Evolutionary conservation across 2,797 vertebrate species (phyloP), one percentile per base, ranked within the genome.

Genomic region (Semotilus atromaculatus): DNA sequence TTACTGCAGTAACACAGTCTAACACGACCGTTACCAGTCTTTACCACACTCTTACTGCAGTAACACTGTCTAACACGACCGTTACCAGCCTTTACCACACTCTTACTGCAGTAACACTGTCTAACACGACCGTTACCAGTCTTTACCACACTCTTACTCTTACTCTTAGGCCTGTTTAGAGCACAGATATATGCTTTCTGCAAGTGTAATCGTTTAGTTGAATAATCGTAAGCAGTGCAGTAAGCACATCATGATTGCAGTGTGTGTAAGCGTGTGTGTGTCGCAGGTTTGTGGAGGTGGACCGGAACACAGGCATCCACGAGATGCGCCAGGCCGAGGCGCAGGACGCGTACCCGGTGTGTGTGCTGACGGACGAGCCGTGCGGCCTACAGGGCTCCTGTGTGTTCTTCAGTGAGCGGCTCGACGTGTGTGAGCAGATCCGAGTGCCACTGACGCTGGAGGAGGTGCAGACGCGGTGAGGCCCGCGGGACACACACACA

Each of bases 311-410:
- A 0, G 95, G 95, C 21, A 95, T 96, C 72, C 87, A 97, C 86
- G 92, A 93, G 87, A 90, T 89, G 0, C 90, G 92, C 48, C 89
- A 76, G 58, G 90, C 89, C 0, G 62, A 90, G 11, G 7, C 89
- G 34, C 94, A 94, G 74, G 97, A 98, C 6, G 80, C 96, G 87
- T 99, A 99, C 87, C 97, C 97, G 0, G 83, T 98, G 38, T 89
- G 95, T 1, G 95, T 97, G 85, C 81, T 97, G 89, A 81, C 93
- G 2, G 97, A 99, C 18, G 93, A 98, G 84, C 95, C 96, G 68
- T 87, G 94, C 23, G 97, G 97, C 16, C 93, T 97, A 36, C 97
- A 98, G 87, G 98, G 98, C 60, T 99, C 98, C 0, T 99, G 98
- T 89, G 91, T 86, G 2, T 91, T 95, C 90, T 98, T 97, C 86